Base-by-base conservation (phyloP, 2,113 vertebrate species). In the Plecturocebus donacophilus region DNA sequence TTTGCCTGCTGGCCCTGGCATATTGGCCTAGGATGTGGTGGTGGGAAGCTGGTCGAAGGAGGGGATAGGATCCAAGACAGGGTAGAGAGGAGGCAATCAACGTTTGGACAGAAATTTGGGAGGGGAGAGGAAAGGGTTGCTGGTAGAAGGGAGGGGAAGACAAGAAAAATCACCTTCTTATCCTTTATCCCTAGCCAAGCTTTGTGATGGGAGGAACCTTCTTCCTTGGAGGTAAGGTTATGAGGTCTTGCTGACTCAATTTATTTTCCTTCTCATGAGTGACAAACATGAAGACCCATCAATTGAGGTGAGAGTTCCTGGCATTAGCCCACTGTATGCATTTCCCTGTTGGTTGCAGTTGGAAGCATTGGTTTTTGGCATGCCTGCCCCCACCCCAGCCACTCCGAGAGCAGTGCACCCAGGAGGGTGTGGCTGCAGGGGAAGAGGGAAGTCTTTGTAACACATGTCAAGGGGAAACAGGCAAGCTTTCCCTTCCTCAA, bases 391-490 rank as follows among this genome's bases (percentile, higher is more conserved):
- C 2, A 32, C 3, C 54, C 47, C 56, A 40, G 80, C 12, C 30
- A 52, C 12, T 30, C 23, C 23, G 17, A 32, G 45, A 73, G 38
- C 17, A 19, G 10, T 2, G 23, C 11, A 8, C 47, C 25, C 25
- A 19, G 13, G 14, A 6, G 0, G 1, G 1, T 7, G 0, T 5
- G 32, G 70, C 40, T 45, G 12, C 56, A 20, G n/a, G n/a, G 32
- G 47, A 52, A 70, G 23, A 40, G 32, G 3, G 5, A 64, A 16
- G 0, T 38, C 73, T 70, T 25, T n/a, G 3, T 2, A 16, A n/a
- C 1, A 49, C n/a, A 30, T 79, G 35, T 88, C 93, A 81, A 76
- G 45, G 40, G 35, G 66, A 76, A 83, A 42, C 58, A 85, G 56
- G 61, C 0, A 6, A 42, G 25, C 11, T 30, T 88, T 32, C 8